Evolutionary conservation across 2,797 vertebrate species (phyloP), one percentile per base, ranked within the genome.

Genomic region (Psittacula echo): DNA sequence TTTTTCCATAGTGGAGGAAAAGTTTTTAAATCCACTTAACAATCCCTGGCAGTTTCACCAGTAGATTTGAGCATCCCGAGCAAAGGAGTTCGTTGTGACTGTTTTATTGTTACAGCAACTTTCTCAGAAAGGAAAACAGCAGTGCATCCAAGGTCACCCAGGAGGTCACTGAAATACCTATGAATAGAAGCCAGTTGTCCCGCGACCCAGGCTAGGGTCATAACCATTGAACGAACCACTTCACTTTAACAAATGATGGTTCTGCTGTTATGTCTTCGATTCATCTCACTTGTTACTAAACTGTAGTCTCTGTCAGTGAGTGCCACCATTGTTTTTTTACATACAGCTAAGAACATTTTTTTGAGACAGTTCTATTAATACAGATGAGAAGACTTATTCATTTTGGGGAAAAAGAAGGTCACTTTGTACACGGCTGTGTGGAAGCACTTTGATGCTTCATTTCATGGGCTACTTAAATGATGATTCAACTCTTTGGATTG

Each of bases 401-500:
- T 87, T 89, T 48, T 54, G 7, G 9, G 26, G 60, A 39, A 41
- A 77, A 93, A 95, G 32, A 76, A 85, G 80, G 79, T 94, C 74
- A 94, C 71, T 87, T 81, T 93, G 56, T 94, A 47, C 41, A 32
- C 0, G 3, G 71, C 79, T 94, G 27, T 94, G 91, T 88, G 70
- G 62, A 47, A 86, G 89, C n/a, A 51, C 85, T 96, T 95, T 91
- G 92, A 96, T 89, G 80, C 67, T 89, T 61, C 42, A 16, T 90
- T 96, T 95, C 65, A 76, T 41, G 65, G 81, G 62, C 45, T 87
- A 61, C 68, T 87, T 93, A 87, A 94, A 74, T 41, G 90, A 75
- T 74, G 32, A 96, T 78, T 94, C 84, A 89, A 79, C 53, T 84
- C 56, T 70, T 34, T 80, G 65, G 56, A 93, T 82, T 93, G 85